A percentile compares a stretch with the other conserved stretches of the same genome.
These are phyloP conservation scores for Cuniculus paca DNA, from an alignment of 2,797 vertebrate species.

Conservation along the genomic window DNA sequence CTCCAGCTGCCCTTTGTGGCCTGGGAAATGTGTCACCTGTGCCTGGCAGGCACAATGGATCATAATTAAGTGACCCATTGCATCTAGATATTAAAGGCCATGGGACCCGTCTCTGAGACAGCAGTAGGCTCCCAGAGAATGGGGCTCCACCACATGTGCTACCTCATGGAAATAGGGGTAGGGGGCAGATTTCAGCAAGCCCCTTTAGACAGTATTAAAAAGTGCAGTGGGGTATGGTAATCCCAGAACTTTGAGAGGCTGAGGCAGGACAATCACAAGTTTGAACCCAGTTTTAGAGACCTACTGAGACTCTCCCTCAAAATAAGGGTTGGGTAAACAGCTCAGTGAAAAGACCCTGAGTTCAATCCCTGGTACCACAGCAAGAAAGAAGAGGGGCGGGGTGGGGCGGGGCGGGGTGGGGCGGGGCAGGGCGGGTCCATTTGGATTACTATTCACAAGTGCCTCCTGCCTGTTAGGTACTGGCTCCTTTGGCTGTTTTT, in stretches of 20 bases:
- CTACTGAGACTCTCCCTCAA: background rate
- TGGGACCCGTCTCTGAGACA: background rate
- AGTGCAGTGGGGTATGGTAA: background rate
- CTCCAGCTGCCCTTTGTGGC: too few species aligned
- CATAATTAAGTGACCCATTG: accelerated
- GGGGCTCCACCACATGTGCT: background rate
- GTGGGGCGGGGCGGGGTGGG: too few species aligned
- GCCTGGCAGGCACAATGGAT: background rate
- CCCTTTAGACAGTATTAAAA: background rate
- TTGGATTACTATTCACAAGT: background rate
- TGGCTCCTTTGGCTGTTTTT: background rate
- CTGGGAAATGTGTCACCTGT: background rate
- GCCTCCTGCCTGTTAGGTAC: background rate
- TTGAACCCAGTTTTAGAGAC: background rate
- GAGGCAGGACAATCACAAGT: background rate
- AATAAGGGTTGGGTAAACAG: background rate
- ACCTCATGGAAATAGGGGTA: background rate
- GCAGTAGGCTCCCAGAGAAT: too few species aligned
- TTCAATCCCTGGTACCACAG: background rate
- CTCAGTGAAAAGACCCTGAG: background rate
- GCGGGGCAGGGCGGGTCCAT: too few species aligned
- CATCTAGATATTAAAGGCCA: background rate
- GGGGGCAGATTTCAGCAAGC: background rate
- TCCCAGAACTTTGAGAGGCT: background rate
- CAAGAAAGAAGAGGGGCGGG: too few species aligned